Evolutionary conservation across 1,140 invertebrate genomes (phyloP), one percentile per base, ranked within the genome.

Genomic region (Papilio xuthus): DNA sequence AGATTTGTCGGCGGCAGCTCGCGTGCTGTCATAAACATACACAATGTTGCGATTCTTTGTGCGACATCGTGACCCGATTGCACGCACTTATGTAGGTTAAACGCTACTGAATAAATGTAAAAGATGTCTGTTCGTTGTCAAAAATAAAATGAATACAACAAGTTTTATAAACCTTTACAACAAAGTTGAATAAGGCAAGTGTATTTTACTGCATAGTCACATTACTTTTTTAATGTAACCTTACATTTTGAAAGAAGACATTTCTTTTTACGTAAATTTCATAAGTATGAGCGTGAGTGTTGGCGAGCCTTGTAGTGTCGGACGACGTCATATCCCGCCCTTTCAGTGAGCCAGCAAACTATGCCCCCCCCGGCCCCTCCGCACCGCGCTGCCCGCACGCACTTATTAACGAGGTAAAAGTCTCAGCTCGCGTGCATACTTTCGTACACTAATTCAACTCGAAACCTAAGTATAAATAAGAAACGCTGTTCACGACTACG

Each of bases 61-160:
- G 1, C 23, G 60, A 32, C 60, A 67, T 67, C 23, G 26, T 67
- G 60, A 67, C 60, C 60, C 60, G 3, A 2, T 67, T 15, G 60
- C 60, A 37, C 32, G 4, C 8, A 23, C 26, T 32, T 67, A 67
- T 67, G 12, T 67, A 67, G 60, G 60, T 67, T 67, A 67, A 28
- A 67, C 13, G 26, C 60, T 67, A 28, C 26, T 67, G 60, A 67
- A 67, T 28, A 67, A 67, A 67, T 67, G 60, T 26, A 60, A 67
- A 32, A 67, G 60, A 67, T 67, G 23, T 4, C n/a, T 53, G 2
- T 26, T 26, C 23, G 12, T 7, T 3, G 10, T 23, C 12, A 28
- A 32, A 23, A 0, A 67, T 1, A 13, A 67, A 10, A 32, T 15
- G 13, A 67, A 67, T 32, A 10, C 0, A 28, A 28, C 28, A 67